Conservation (phyloP, 2,113 vertebrate genomes). For the Rhinogobius similis region DNA sequence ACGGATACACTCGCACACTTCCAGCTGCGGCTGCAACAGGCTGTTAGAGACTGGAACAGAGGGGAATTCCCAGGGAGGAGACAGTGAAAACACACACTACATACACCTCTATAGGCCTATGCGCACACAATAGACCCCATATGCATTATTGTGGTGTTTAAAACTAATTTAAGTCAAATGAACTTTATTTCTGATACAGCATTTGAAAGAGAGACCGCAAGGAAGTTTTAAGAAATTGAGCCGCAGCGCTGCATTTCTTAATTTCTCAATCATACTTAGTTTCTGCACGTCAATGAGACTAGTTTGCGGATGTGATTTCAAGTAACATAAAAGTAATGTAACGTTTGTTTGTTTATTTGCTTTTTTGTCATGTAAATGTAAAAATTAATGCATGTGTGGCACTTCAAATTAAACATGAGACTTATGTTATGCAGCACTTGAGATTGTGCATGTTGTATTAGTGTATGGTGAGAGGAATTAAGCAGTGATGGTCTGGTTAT, state of each 20-base stretch:
- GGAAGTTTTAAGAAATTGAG: neutral
- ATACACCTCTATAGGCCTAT: constrained; percentile 51
- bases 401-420: no score
- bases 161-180: neutral
- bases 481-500: neutral
- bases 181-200: neutral
- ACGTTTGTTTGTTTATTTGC: no score
- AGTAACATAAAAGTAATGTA: neutral
- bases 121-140: constrained; percentile 25
- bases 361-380: neutral
- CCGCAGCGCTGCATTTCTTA: neutral
- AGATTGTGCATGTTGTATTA: neutral
- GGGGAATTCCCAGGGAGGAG: constrained; percentile 76
- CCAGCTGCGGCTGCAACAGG: constrained; percentile 63
- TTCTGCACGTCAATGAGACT: neutral
- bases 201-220: neutral
- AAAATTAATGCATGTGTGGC: neutral
- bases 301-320: neutral
- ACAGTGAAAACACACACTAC: constrained; percentile 60
- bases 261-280: neutral
- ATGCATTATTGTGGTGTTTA: constrained; percentile 17
- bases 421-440: neutral
- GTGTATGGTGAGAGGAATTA: neutral
- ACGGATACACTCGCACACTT: constrained; percentile 33
- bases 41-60: constrained; percentile 62